Percentiles rank a stretch among this genome's conserved stretches.
Conservation (phyloP, 2,113 vertebrate species). For the Centropus bengalensis region DNA sequence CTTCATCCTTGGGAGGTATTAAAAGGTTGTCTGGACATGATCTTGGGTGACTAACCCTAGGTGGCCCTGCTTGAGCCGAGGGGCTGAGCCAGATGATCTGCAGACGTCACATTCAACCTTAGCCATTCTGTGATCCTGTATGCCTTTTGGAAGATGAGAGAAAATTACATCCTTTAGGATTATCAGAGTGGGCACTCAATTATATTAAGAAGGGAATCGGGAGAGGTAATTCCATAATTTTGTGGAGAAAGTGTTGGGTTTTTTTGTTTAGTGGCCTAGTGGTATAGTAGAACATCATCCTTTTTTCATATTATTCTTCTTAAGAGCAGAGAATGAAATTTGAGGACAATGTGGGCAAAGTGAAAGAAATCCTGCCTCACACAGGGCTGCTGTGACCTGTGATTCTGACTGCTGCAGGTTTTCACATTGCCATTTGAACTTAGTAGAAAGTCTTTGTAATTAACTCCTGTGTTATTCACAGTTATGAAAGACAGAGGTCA, state of each 20-base stretch:
- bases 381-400: neutral
- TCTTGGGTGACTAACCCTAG: too few relatives aligned
- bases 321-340: neutral
- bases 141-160: neutral
- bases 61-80: too few relatives aligned
- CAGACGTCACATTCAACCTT: neutral
- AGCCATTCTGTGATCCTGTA: fast-evolving
- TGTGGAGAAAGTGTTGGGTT: neutral
- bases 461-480: neutral
- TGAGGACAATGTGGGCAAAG: neutral
- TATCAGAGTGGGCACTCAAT: fast-evolving
- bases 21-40: too few relatives aligned
- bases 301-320: neutral
- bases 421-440: neutral
- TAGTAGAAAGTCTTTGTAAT: neutral
- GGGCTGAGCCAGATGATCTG: neutral
- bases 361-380: neutral
- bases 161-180: neutral
- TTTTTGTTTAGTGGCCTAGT: neutral
- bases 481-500: conserved; percentile 21
- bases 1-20: too few relatives aligned
- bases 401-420: neutral
- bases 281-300: neutral
- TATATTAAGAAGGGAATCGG: neutral
- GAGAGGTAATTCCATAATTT: neutral